A percentile compares a stretch with the other conserved stretches of the same genome.
These are phyloP conservation scores for Ladona fulva DNA, from an alignment of 1,140 invertebrate genomes.

Conservation along the genomic window DNA sequence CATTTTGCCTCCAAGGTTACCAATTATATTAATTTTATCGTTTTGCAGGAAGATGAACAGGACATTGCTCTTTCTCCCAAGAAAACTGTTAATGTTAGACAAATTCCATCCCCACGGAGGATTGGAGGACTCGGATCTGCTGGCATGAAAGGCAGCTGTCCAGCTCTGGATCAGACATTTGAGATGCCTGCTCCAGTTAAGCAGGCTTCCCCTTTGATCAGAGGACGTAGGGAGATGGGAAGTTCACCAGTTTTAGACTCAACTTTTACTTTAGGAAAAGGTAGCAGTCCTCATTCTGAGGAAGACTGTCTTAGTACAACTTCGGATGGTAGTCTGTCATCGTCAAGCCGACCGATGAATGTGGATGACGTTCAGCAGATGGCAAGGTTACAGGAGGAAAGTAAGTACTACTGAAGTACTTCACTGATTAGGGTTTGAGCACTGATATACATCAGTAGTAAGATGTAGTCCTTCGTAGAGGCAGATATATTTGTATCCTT, in stretches of 20 bases:
- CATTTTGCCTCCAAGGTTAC: too few relatives aligned
- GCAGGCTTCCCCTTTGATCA: not conserved
- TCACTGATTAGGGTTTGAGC: too few relatives aligned
- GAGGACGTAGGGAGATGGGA: not conserved
- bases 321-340: conserved; percentile 20
- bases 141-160: not conserved
- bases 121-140: not conserved
- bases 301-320: conserved; percentile 20
- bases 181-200: not conserved
- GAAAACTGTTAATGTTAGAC: not conserved
- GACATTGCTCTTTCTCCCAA: not conserved
- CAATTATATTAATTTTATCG: not conserved
- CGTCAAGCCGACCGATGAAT: conserved; percentile 18
- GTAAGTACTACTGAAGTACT: not conserved
- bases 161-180: not conserved
- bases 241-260: conserved; percentile 14
- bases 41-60: not conserved
- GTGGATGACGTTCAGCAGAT: conserved; percentile 21
- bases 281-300: conserved; percentile 2
- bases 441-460: too few relatives aligned
- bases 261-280: conserved; percentile 15
- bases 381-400: conserved; percentile 21
- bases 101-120: not conserved
- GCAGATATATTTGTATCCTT: too few relatives aligned
- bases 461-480: too few relatives aligned